These are phyloP conservation scores for Zaprionus davidi DNA, from an alignment of 1,140 invertebrate genomes.

Conservation along the genomic window DNA sequence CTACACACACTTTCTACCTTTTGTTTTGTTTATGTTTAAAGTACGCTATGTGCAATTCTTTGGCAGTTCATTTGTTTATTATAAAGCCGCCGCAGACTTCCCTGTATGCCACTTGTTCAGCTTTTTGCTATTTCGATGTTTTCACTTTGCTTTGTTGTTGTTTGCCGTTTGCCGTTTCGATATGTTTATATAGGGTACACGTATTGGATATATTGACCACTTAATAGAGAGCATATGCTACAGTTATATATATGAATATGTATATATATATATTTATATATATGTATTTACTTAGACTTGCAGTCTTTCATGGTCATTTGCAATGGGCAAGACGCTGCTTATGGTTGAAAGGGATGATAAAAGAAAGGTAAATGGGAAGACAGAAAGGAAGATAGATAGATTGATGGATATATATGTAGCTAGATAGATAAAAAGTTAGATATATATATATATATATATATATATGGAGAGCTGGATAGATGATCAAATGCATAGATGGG, in stretches of 20 bases:
- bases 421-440: background rate
- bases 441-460: background rate
- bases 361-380: background rate
- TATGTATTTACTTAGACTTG: constrained; percentile 14
- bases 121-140: constrained; percentile 9
- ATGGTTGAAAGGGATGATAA: background rate
- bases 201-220: constrained; percentile 42
- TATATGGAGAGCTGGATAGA: background rate
- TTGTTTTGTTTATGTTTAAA: constrained; percentile 78
- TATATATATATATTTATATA: constrained; percentile 36
- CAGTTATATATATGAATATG: constrained; percentile 26
- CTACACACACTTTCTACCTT: constrained; percentile 9
- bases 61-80: constrained; percentile 79
- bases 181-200: constrained; percentile 5
- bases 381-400: background rate
- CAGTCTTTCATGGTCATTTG: background rate
- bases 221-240: constrained; percentile 50
- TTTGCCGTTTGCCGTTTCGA: constrained; percentile 38
- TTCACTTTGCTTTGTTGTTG: constrained; percentile 48
- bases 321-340: background rate
- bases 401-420: background rate
- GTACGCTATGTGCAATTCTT: constrained; percentile 74
- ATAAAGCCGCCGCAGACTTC: constrained; percentile 70
- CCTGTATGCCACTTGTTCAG: constrained; percentile 75
- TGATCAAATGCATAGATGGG: background rate